Percentiles rank a stretch among this genome's conserved stretches.
Conservation (phyloP, 53 echinoderm and acorn worm genomes). For the Echinometra lucunter region DNA sequence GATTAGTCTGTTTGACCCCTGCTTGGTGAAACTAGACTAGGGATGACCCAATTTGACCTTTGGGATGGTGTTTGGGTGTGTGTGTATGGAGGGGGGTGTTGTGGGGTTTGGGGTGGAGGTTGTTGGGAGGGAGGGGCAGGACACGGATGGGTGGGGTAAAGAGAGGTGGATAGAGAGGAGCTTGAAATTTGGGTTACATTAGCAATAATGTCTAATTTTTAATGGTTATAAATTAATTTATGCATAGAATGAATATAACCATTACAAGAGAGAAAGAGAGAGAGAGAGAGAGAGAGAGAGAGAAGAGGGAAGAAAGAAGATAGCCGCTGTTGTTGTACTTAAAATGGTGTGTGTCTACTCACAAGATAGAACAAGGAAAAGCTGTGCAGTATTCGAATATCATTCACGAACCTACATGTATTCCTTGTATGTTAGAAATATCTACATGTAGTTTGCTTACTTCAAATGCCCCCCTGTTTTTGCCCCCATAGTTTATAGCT, state of each 20-base stretch:
- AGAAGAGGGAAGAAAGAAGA: neutral
- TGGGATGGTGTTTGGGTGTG: neutral
- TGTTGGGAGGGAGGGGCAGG: too few relatives aligned
- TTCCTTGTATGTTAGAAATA: neutral
- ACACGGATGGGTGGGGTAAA: too few relatives aligned
- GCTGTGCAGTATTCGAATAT: neutral
- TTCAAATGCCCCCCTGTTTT: conserved; percentile 15
- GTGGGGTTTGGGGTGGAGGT: too few relatives aligned
- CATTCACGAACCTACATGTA: neutral
- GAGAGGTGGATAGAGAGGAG: neutral
- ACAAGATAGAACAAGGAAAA: neutral
- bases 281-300: neutral
- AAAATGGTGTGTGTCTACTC: too few relatives aligned
- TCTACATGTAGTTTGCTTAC: neutral
- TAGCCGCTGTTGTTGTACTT: neutral
- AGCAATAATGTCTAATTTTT: too few relatives aligned
- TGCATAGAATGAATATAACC: too few relatives aligned
- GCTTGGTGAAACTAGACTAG: neutral
- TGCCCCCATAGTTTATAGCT: neutral
- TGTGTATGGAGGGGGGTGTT: neutral
- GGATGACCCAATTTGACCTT: conserved; percentile 7
- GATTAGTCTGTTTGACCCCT: conserved; percentile 49
- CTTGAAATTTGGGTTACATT: too few relatives aligned
- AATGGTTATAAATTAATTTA: too few relatives aligned
- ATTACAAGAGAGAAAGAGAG: too few relatives aligned